These are phyloP conservation scores for Tamandua tetradactyla DNA, from an alignment of 2,797 vertebrate species.

Conservation along the genomic window DNA sequence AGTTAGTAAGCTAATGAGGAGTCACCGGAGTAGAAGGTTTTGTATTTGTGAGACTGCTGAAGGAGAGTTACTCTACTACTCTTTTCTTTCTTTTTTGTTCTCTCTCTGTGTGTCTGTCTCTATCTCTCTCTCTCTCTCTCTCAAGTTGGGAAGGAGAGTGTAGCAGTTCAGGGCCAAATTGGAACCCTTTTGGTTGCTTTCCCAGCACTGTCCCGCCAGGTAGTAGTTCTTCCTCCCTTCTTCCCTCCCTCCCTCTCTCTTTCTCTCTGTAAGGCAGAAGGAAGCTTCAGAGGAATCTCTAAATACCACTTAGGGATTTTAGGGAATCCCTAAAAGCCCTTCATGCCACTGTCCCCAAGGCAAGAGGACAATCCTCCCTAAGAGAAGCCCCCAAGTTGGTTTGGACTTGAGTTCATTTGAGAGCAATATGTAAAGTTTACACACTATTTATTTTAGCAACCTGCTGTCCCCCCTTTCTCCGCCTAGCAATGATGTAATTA, in stretches of 20 bases:
- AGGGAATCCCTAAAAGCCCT: no score
- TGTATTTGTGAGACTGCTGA: constrained; percentile 83
- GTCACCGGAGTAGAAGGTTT: constrained; percentile 85
- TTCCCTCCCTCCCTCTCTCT: background rate
- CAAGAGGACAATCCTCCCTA: background rate
- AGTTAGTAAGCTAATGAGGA: constrained; percentile 88
- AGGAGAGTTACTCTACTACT: constrained; percentile 66
- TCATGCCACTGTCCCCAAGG: constrained; percentile 38
- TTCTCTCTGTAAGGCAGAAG: constrained; percentile 70
- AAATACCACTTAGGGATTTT: no score
- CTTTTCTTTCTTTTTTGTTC: constrained; percentile 50
- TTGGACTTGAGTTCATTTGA: background rate
- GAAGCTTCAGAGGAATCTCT: constrained; percentile 66
- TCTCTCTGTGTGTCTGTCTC: constrained; percentile 73
- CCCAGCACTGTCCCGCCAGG: constrained; percentile 78
- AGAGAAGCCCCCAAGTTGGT: constrained; percentile 29
- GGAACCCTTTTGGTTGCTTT: constrained; percentile 84
- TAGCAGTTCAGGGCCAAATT: constrained; percentile 77
- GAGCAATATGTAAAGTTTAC: background rate
- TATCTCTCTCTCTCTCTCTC: constrained; percentile 56
- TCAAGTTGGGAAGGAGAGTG: constrained; percentile 83
- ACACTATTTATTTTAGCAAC: constrained; percentile 46
- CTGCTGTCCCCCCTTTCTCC: background rate
- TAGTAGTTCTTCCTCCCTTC: constrained; percentile 62
- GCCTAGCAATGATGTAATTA: background rate